Conservation (phyloP, 2,888 invertebrate species). For the Euclidia mi region DNA sequence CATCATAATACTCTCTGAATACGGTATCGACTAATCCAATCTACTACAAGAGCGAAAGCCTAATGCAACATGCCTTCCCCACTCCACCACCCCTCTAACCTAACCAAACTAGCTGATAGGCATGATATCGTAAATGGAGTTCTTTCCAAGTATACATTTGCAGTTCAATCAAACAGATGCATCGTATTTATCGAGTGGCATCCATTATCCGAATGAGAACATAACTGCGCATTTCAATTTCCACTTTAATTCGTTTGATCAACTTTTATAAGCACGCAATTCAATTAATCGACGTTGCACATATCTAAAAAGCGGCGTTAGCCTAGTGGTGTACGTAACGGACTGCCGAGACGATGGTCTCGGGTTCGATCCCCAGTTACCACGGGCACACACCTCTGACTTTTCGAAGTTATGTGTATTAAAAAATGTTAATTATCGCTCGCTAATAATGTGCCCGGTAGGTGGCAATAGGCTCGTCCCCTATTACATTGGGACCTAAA, state of each 20-base stretch:
- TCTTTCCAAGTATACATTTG: constrained; percentile 16
- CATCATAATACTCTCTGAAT: too few relatives aligned
- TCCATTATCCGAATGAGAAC: constrained; percentile 41
- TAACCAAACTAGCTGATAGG: not conserved
- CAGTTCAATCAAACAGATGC: constrained; percentile 24
- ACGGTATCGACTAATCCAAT: not conserved
- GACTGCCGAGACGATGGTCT: too few relatives aligned
- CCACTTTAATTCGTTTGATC: constrained; percentile 30
- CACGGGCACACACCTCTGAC: too few relatives aligned
- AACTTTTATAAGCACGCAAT: constrained; percentile 3
- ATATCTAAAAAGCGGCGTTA: too few relatives aligned
- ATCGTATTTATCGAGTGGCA: constrained; percentile 15
- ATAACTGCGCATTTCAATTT: constrained; percentile 20
- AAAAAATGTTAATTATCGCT: too few relatives aligned
- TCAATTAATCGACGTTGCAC: not conserved
- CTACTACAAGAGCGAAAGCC: not conserved
- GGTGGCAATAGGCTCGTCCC: too few relatives aligned
- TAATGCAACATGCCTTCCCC: not conserved
- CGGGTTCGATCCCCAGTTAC: too few relatives aligned
- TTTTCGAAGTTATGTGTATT: too few relatives aligned
- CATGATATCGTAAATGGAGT: not conserved
- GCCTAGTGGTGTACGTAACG: too few relatives aligned
- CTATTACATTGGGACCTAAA: too few relatives aligned
- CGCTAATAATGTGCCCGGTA: too few relatives aligned
- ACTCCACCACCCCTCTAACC: not conserved